These are phyloP conservation scores for Armadillidium nasatum DNA, from an alignment of 1,140 invertebrate species.

Conservation along the genomic window DNA sequence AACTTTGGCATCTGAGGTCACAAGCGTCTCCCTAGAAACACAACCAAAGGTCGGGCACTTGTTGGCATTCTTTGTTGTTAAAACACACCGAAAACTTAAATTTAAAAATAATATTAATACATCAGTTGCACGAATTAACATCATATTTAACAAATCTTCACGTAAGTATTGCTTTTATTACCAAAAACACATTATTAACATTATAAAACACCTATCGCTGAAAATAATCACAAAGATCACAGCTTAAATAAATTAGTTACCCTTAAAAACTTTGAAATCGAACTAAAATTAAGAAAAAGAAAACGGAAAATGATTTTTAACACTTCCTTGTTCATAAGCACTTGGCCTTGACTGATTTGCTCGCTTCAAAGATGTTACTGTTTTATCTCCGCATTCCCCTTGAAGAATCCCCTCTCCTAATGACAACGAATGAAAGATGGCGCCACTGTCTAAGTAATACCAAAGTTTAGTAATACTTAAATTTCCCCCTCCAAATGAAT, in stretches of 20 bases:
- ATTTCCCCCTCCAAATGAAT: no score
- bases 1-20: neutral
- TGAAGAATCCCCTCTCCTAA: neutral
- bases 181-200: neutral
- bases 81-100: neutral
- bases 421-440: neutral
- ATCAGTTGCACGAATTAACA: no score
- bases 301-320: neutral
- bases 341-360: neutral
- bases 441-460: neutral
- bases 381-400: neutral
- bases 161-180: neutral
- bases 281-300: neutral
- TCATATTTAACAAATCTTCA: no score
- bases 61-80: neutral
- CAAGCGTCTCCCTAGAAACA: neutral
- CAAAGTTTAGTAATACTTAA: neutral
- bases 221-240: neutral
- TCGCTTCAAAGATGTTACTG: slow-evolving; percentile 1
- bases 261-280: neutral
- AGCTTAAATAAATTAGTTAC: neutral
- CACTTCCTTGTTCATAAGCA: neutral
- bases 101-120: neutral
- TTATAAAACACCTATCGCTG: neutral
- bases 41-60: neutral